phyloP scores from a whole-genome alignment of 2,888 invertebrate genomes.

The Celastrina argiolus region DNA sequence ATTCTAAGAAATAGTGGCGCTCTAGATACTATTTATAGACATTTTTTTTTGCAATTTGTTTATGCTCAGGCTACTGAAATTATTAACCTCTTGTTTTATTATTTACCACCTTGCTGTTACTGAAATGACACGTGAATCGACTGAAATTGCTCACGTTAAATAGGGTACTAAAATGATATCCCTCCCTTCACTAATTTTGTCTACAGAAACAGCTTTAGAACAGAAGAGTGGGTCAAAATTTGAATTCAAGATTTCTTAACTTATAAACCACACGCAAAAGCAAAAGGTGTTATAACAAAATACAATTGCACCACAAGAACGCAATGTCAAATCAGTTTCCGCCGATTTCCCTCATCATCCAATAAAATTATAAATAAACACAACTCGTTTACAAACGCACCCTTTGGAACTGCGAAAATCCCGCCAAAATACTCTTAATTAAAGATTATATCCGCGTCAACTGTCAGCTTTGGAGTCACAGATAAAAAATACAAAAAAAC shows the following conservation, averaged over 20 bases:
- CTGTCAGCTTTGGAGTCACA: conserved; percentile 71
- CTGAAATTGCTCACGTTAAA: no score
- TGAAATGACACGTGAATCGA: no score
- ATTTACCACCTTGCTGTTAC: no score
- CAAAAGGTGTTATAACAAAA: background rate
- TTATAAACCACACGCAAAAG: background rate
- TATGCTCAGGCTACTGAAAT: no score
- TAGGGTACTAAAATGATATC: no score
- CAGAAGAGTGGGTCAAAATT: no score
- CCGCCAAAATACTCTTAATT: conserved; percentile 70
- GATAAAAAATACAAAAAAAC: conserved; percentile 56
- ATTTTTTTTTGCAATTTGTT: no score
- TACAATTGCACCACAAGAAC: background rate
- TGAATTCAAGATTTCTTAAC: background rate
- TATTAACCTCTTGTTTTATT: no score
- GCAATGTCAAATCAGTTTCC: background rate
- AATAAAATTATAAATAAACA: conserved; percentile 60
- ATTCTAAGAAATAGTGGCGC: no score
- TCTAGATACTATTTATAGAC: no score
- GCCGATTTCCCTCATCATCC: conserved; percentile 34
- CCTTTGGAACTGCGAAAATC: conserved; percentile 40
- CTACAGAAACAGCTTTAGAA: no score
- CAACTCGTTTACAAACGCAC: conserved; percentile 47
- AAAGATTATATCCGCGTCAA: conserved; percentile 77
- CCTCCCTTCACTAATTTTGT: no score